Conservation (phyloP, 2,113 vertebrate genomes). For the Neotoma lepida region DNA sequence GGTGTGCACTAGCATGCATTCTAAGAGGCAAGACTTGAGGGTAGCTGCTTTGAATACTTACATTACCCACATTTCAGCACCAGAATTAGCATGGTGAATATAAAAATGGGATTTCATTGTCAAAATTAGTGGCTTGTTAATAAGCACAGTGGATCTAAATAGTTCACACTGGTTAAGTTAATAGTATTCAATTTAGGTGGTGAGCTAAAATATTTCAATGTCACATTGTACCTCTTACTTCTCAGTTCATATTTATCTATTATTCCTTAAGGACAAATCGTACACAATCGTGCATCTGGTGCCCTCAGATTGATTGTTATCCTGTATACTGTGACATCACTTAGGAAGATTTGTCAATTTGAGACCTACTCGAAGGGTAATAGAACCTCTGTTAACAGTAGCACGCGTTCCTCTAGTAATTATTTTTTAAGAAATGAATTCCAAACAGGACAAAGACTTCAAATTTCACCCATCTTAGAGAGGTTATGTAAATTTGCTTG, state of each 20-base stretch:
- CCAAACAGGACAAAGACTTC: neutral
- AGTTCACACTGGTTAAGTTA: neutral
- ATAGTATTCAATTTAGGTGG: neutral
- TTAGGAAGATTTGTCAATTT: neutral
- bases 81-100: neutral
- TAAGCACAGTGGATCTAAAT: conserved; percentile 12
- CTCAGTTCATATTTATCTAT: neutral
- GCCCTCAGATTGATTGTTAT: neutral
- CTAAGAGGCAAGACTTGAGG: neutral
- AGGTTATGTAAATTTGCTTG: neutral
- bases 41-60: neutral
- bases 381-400: neutral
- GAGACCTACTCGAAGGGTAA: neutral
- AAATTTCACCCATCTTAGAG: neutral
- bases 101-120: neutral
- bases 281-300: neutral
- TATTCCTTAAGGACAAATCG: neutral
- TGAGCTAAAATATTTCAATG: conserved; percentile 17
- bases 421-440: neutral
- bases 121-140: conserved; percentile 19
- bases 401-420: neutral
- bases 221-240: neutral
- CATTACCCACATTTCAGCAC: neutral
- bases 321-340: neutral
- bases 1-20: neutral